Percentiles rank a stretch among this genome's conserved stretches.
These are phyloP conservation scores for Eueremaeus valkanovi DNA, from an alignment of 2,888 invertebrate genomes.

Conservation along the genomic window DNA sequence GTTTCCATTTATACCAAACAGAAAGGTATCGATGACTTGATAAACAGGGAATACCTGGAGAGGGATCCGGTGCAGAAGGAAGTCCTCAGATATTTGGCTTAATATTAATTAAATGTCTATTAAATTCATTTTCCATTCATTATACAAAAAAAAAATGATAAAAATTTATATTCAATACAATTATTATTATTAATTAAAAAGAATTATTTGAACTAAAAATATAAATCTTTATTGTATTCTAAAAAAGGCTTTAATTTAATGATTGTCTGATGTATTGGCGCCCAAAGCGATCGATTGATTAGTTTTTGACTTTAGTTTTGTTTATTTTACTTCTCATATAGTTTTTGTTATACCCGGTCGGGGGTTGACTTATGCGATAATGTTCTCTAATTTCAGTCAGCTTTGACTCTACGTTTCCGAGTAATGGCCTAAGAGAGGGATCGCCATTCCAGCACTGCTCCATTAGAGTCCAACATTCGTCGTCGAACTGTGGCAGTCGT, in stretches of 20 bases:
- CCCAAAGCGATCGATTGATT: too few relatives aligned
- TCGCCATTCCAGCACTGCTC: slow-evolving; percentile 76
- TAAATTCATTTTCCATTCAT: not conserved
- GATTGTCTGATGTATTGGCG: too few relatives aligned
- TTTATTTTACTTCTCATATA: slow-evolving; percentile 5
- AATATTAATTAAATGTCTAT: not conserved
- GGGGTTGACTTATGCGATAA: slow-evolving; percentile 41
- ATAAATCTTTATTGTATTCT: not conserved
- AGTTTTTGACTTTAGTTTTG: slow-evolving; percentile 20
- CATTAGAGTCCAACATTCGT: slow-evolving; percentile 79
- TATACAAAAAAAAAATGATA: not conserved
- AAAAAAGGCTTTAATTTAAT: not conserved
- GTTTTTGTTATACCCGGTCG: slow-evolving; percentile 20
- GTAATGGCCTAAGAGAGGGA: slow-evolving; percentile 66
- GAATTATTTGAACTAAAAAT: too few relatives aligned
- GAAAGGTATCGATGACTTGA: slow-evolving; percentile 25
- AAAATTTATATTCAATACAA: not conserved
- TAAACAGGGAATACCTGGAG: slow-evolving; percentile 23
- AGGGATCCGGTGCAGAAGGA: not conserved
- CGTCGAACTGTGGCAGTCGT: slow-evolving; percentile 66
- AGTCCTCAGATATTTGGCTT: not conserved
- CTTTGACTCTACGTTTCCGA: slow-evolving; percentile 70
- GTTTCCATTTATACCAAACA: not conserved
- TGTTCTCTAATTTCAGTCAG: slow-evolving; percentile 58
- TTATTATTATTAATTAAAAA: too few relatives aligned